These are phyloP conservation scores for Sericinus montela DNA, from an alignment of 2,888 invertebrate genomes.

Conservation along the genomic window DNA sequence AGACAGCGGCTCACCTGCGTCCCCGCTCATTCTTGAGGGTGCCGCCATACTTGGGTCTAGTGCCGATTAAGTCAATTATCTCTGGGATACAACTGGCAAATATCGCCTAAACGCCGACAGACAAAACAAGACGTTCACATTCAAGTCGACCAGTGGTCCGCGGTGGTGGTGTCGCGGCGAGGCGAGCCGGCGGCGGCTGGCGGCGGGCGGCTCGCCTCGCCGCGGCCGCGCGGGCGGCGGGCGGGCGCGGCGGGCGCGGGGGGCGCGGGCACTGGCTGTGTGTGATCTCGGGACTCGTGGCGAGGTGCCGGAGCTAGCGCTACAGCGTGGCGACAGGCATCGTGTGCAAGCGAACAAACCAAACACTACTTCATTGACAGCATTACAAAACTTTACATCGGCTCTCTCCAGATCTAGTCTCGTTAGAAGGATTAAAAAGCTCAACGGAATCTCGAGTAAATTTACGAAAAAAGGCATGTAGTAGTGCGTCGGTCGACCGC, in stretches of 20 bases:
- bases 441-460: slow-evolving; percentile 74
- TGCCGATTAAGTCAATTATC: slow-evolving; percentile 99
- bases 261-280: slow-evolving; percentile 69
- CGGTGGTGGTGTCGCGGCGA: slow-evolving; percentile 29
- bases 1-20: slow-evolving; percentile 96
- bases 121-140: slow-evolving; percentile 82
- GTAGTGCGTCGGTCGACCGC: slow-evolving; percentile 77
- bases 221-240: slow-evolving; percentile 25
- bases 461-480: slow-evolving; percentile 78
- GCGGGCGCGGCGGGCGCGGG: slow-evolving; percentile 30
- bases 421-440: slow-evolving; percentile 79
- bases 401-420: slow-evolving; percentile 78
- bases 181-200: slow-evolving; percentile 29
- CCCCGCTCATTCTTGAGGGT: slow-evolving; percentile 99
- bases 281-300: slow-evolving; percentile 73
- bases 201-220: slow-evolving; percentile 25
- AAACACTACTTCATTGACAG: slow-evolving; percentile 80
- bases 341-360: slow-evolving; percentile 81
- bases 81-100: slow-evolving; percentile 99
- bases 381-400: slow-evolving; percentile 79
- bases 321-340: slow-evolving; percentile 81
- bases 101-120: slow-evolving; percentile 93
- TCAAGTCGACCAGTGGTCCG: slow-evolving; percentile 59
- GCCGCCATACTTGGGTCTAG: slow-evolving; percentile 99
- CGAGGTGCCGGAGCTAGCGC: slow-evolving; percentile 79